A percentile compares a stretch with the other conserved stretches of the same genome.
These are phyloP conservation scores for Tetrapedia diversipes DNA, from an alignment of 2,888 invertebrate species.

Conservation along the genomic window DNA sequence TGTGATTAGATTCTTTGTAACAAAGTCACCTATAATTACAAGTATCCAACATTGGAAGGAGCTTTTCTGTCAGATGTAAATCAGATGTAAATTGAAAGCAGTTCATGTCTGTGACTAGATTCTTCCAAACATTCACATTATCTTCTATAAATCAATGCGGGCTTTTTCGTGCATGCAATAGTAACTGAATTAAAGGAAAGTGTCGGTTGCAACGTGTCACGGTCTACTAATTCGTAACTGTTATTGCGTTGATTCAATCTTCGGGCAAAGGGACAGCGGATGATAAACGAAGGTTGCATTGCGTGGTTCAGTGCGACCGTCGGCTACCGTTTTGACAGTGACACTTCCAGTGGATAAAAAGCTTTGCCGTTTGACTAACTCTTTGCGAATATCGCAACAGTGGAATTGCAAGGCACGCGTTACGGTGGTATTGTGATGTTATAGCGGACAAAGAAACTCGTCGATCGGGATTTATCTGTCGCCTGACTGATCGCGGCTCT, in stretches of 20 bases:
- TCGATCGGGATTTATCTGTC: conserved; percentile 60
- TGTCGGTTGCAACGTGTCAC: conserved; percentile 61
- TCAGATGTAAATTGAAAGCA: too few relatives aligned
- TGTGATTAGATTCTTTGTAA: too few relatives aligned
- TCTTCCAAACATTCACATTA: too few relatives aligned
- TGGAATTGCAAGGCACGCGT: conserved; percentile 55
- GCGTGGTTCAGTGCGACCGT: conserved; percentile 33
- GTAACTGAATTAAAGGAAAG: conserved; percentile 35
- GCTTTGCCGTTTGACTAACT: conserved; percentile 14
- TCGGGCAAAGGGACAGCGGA: conserved; percentile 55
- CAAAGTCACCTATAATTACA: too few relatives aligned
- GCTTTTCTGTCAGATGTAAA: too few relatives aligned
- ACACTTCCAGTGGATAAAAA: conserved; percentile 56
- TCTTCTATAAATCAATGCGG: too few relatives aligned
- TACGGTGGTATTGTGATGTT: conserved; percentile 57
- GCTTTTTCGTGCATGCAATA: too few relatives aligned
- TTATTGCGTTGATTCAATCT: conserved; percentile 63
- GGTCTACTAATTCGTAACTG: conserved; percentile 65
- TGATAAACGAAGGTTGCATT: conserved; percentile 40
- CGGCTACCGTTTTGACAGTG: conserved; percentile 63
- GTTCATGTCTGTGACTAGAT: too few relatives aligned
- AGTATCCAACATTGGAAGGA: too few relatives aligned
- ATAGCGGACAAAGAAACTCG: conserved; percentile 64
- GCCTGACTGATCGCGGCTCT: conserved; percentile 42
- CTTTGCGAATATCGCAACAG: conserved; percentile 48